Base-by-base conservation (phyloP, 2,888 invertebrate species). In the Drosophila melanocephala region DNA sequence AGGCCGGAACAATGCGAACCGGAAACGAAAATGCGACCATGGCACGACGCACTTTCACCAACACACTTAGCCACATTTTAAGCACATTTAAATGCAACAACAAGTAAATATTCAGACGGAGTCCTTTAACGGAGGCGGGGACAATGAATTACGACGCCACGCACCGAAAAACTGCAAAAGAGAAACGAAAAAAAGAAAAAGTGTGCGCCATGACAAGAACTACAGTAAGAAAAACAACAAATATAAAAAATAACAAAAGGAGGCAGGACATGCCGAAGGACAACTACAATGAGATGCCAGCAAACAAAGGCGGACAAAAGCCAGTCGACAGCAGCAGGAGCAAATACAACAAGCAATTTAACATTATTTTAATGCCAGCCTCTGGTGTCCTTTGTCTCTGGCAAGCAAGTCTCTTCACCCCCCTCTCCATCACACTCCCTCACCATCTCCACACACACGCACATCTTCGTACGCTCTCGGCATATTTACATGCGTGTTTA, bases 331-430 rank as follows among this genome's bases (percentile, higher is more conserved):
- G 64, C 52, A 71, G 57, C 77, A 72, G 69, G 53, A 81, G 75
- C 83, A 81, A 83, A 81, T 84, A 84, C 81, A 81, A 81, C 82
- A 84, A 83, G 82, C 82, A 81, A 83, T 83, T 83, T 83, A 83
- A 83, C 82, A 83, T 83, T 83, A 83, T 83, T 83, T 83, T 83
- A 83, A 83, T 83, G 84, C 84, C 75, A 78, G 71, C 71, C 81
- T 75, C 71, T 60, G 74, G 39, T 68, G 67, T 79, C 83, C 75
- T 83, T 81, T 84, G 84, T 84, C 78, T 82, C 73, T 55, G 53
- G 14, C 35, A 53, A 51, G 35, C 42, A 33, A 28, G 5, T 28
- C n/a, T 39, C n/a, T 19, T 12, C 50, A 26, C 16, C 52, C 26
- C 3, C 33, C 26, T 10, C 7, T 10, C 12, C 14, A 5, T 16